Percentiles rank a stretch among this genome's conserved stretches.
Conservation (phyloP, 2,888 invertebrate species). For the Nomada goodeniana region DNA sequence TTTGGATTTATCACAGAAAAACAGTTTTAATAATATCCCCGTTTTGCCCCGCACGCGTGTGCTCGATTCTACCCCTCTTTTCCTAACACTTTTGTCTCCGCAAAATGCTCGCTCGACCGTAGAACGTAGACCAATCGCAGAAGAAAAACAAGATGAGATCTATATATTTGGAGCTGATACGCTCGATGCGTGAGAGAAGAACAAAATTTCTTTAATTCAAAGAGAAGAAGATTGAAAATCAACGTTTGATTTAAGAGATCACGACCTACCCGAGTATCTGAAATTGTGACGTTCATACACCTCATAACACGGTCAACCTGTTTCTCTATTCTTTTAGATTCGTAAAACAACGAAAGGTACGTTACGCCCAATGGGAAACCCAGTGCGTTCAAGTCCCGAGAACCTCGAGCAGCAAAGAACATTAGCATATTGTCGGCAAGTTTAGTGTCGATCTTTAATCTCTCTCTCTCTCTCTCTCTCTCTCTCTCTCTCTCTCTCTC, state of each 20-base stretch:
- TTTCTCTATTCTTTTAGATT: neutral
- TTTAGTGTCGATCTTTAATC: neutral
- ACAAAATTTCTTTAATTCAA: neutral
- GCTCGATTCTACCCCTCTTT: neutral
- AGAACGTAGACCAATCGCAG: neutral
- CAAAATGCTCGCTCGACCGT: neutral
- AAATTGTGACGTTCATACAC: slow-evolving; percentile 43
- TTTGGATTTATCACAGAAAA: slow-evolving; percentile 83
- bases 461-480: neutral
- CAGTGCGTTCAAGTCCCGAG: slow-evolving; percentile 52
- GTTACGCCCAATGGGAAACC: slow-evolving; percentile 32
- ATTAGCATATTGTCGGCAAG: slow-evolving; percentile 38
- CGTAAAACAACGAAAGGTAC: neutral
- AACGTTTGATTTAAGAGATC: neutral
- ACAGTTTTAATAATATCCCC: slow-evolving; percentile 79
- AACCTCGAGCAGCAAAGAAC: slow-evolving; percentile 49
- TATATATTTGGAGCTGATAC: neutral
- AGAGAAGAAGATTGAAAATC: neutral
- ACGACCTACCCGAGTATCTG: slow-evolving; percentile 2
- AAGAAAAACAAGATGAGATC: no score
- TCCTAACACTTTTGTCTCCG: slow-evolving; percentile 6
- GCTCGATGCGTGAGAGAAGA: neutral
- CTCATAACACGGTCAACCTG: slow-evolving; percentile 32
- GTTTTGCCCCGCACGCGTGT: slow-evolving; percentile 27
- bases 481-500: slow-evolving; percentile 16